Percentiles rank a stretch among this genome's conserved stretches.
These are phyloP conservation scores for Dryadula phaetusa DNA, from an alignment of 2,888 invertebrate genomes.

Conservation along the genomic window DNA sequence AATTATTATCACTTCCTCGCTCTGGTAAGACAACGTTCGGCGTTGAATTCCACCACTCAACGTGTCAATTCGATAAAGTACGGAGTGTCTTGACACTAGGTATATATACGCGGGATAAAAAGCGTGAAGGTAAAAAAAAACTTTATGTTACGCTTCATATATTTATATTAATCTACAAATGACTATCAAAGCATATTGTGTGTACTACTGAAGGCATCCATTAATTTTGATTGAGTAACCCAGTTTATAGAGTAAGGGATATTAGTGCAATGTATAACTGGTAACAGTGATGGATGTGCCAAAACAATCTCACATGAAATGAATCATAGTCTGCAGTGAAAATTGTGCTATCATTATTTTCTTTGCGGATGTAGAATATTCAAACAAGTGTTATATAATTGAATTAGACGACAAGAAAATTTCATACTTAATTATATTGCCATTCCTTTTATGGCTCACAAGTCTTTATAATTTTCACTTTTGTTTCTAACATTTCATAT, in stretches of 20 bases:
- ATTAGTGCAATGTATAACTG: background rate
- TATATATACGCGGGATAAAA: no score
- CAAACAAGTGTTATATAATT: constrained; percentile 4
- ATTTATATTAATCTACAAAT: background rate
- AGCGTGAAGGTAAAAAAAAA: no score
- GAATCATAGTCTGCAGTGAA: constrained; percentile 13
- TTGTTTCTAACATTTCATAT: background rate
- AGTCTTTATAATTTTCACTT: background rate
- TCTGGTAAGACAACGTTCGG: no score
- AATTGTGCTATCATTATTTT: constrained; percentile 18
- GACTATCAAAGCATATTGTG: background rate
- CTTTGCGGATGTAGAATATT: constrained; percentile 20
- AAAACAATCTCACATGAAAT: constrained; percentile 18
- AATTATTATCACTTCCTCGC: no score
- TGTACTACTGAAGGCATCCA: background rate
- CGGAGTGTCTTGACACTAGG: no score
- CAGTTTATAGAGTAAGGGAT: background rate
- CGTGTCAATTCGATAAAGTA: no score
- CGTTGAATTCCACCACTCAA: no score
- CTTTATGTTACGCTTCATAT: background rate
- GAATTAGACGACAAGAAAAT: background rate
- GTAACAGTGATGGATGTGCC: constrained; percentile 25
- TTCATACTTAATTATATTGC: constrained; percentile 5
- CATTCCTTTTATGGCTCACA: constrained; percentile 3
- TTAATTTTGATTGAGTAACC: constrained; percentile 3